Evolutionary conservation across 2,113 vertebrate genomes (phyloP), one percentile per base, ranked within the genome.

Genomic region (Gymnobelideus leadbeateri): DNA sequence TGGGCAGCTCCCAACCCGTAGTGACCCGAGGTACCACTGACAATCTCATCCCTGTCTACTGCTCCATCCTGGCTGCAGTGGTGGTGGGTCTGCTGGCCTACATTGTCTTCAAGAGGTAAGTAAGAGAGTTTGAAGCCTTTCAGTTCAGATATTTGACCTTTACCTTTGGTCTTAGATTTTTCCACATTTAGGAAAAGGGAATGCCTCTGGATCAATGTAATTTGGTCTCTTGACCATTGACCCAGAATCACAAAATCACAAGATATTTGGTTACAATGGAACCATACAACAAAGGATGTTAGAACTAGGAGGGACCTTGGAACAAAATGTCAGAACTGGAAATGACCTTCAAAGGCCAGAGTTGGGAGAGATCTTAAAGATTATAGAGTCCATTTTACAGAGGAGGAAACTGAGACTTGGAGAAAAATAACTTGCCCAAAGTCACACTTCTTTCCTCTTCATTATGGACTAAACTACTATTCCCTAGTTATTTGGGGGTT

Each of bases 21-120:
- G 98, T 99, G 37, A 99, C 98, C 92, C 98, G 98, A 0, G 99
- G 99, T 84, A 98, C 99, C 8, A 97, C 99, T 0, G 99, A 99
- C 98, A 99, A 99, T 98, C 99, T 99, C 98, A 99, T 99, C 98
- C 99, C 99, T 0, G 99, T 99, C 97, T 99, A 99, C 97, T 99
- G 99, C 98, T 99, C 99, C 97, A 99, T 99, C 98, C 98, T 99
- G 98, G 99, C 99, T 0, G 99, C 99, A 0, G 99, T 99, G 97
- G 99, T 99, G 68, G 99, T 99, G 96, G 99, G 99, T 91, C 98
- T 99, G 0, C 99, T 99, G 97, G 99, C 99, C 12, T 99, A 99
- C 97, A 99, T 99, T 0, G 99, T 99, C 77, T 99, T 99, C 97
- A 99, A 99, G 98, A 99, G 99, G 99, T 99, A 94, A 99, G 99